Evolutionary conservation across 2,888 invertebrate genomes (phyloP).

Genomic region (Latrodectus elegans): DNA sequence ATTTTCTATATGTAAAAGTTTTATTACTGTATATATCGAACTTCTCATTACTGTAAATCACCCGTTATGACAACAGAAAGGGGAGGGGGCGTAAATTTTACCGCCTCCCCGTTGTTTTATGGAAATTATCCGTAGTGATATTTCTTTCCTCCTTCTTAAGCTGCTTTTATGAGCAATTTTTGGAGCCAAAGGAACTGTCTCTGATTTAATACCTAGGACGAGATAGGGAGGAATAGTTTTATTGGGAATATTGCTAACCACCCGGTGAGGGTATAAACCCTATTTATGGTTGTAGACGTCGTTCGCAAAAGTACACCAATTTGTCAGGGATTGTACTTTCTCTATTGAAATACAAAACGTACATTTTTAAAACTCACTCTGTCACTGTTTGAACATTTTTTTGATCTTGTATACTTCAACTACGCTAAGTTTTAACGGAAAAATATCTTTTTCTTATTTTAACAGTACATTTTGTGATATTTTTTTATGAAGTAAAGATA

Average conservation of each 20-base stretch:
- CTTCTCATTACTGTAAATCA: slow-evolving; percentile 56
- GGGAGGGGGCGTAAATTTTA: slow-evolving; percentile 38
- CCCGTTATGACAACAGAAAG: slow-evolving; percentile 21
- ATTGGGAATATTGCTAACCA: background rate
- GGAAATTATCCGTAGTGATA: slow-evolving; percentile 26
- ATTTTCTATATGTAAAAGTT: slow-evolving; percentile 26
- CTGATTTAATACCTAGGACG: background rate
- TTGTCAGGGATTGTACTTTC: too few relatives aligned
- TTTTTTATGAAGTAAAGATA: too few relatives aligned
- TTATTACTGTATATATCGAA: slow-evolving; percentile 45
- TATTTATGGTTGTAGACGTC: background rate
- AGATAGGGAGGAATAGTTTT: background rate
- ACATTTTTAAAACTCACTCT: too few relatives aligned
- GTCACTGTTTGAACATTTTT: too few relatives aligned
- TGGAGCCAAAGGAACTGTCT: background rate
- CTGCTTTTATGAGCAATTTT: background rate
- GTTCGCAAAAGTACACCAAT: background rate
- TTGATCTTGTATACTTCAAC: too few relatives aligned
- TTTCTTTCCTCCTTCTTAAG: slow-evolving; percentile 23
- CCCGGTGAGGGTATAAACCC: background rate
- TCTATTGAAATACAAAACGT: too few relatives aligned
- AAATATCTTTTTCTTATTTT: too few relatives aligned
- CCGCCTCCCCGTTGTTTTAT: slow-evolving; percentile 29
- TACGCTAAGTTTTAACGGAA: too few relatives aligned
- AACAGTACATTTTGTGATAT: too few relatives aligned